Conservation (phyloP, 1,140 invertebrate genomes). For the Uloborus diversus region DNA sequence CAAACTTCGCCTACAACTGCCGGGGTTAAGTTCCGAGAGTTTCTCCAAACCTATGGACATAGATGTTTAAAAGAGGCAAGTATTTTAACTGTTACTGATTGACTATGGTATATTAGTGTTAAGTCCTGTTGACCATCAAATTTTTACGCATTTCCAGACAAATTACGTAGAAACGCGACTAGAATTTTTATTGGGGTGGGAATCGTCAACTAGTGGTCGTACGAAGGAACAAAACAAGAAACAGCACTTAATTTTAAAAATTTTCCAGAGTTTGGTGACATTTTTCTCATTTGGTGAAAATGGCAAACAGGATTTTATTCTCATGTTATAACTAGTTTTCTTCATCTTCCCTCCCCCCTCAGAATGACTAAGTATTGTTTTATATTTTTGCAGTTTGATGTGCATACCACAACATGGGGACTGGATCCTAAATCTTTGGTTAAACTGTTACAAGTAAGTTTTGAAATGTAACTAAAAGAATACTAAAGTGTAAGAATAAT, state of each 20-base stretch:
- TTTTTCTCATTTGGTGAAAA: background rate
- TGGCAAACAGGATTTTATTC: background rate
- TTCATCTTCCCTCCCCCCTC: background rate
- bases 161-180: no score
- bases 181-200: no score
- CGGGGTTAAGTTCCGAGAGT: constrained; percentile 69
- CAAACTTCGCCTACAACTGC: constrained; percentile 68
- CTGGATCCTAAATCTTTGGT: background rate
- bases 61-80: constrained; percentile 77
- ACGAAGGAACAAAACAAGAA: no score
- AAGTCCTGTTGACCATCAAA: no score
- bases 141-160: no score
- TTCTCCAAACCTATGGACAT: constrained; percentile 77
- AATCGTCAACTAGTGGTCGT: no score
- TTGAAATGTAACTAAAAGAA: no score
- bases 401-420: background rate
- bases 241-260: background rate
- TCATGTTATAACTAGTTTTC: background rate
- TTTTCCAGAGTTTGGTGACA: background rate
- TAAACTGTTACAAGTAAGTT: constrained; percentile 14
- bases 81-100: no score
- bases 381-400: constrained; percentile 8
- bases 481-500: no score
- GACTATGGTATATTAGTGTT: no score
- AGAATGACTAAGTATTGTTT: background rate